Evolutionary conservation across 2,888 invertebrate genomes (phyloP), one percentile per base, ranked within the genome.

Genomic region (Molorchus minor): DNA sequence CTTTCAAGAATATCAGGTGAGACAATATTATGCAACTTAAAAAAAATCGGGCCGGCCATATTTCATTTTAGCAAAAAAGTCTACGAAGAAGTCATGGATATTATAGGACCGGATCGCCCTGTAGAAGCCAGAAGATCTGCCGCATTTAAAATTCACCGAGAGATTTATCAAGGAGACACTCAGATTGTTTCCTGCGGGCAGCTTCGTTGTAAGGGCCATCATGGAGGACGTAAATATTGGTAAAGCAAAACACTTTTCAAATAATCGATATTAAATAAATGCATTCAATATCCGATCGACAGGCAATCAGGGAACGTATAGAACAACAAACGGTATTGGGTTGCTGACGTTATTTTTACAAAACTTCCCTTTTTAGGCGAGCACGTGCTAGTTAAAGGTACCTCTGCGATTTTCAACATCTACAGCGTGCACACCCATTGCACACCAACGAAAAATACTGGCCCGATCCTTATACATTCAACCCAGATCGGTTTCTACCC

Each of bases 401-500:
- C 45, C 36, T 79, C 82, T 0, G 79, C 81, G 43, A 84, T 79
- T 1, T 73, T 85, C 3, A 54, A 79, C 4, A 75, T 83, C 0
- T 81, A 81, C 64, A 71, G 78, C 30, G 75, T 84, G 3, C 84
- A 85, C n/a, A n/a, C n/a, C n/a, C n/a, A n/a, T n/a, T n/a, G n/a
- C n/a, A n/a, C 62, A 71, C 79, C 13, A 83, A 85, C 40, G 80
- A 82, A 43, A 74, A 75, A 51, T 77, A 83, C 45, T 88, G 85
- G 82, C 84, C 84, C 0, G 82, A 87, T 60, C 86, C 85, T 0
- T 79, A 85, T 33, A 74, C 71, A 54, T 88, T 87, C 75, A 78
- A 84, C 61, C 87, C 87, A 0, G 86, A 87, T 66, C 73, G 86
- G 41, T 88, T 87, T 70, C 71, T 83, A 20, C 82, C 84, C 0